Base-by-base conservation (phyloP, 92 coral and sea anemone species). In the Desmophyllum pertusum region DNA sequence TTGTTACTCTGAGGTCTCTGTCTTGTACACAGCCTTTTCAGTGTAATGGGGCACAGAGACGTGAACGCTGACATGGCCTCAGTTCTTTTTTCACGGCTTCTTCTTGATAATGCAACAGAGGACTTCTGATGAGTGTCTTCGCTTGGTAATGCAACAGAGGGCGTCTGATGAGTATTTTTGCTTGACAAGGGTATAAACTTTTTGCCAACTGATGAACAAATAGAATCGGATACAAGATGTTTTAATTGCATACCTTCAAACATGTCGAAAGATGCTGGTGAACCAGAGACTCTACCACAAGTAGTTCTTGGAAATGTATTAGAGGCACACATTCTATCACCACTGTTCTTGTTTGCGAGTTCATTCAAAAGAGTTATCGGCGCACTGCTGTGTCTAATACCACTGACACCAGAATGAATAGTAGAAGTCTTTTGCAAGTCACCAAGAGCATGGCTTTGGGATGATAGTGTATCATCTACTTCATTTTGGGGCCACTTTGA, bases 11-110 rank as follows among this genome's bases (percentile, higher is more conserved):
- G 78, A 17, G 57, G 41, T 77, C 88, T 88, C 64, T 88, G 90
- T 75, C 87, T 79, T 41, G 87, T 61, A 33, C 42, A 74, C 19
- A 31, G 53, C 6, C 79, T 38, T 45, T 85, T 83, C 13, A 93
- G 67, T 0, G 88, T 90, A 23, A 93, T 93, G 21, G 97, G 97
- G 59, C 87, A 78, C 14, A 91, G 92, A 40, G 97, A 88, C 13
- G 89, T 88, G 70, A 93, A 93, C 27, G 84, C 46, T 13, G 75
- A 14, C 79, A 63, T 14, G 2, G 30, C 21, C 14, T 30, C 37
- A 10, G 76, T 43, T 75, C 53, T 75, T 52, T 30, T 50, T 57
- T 52, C 76, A 63, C 33, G n/a, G n/a, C n/a, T 4, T 0, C 15
- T 27, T 63, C 30, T 63, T 63, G 33, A 18, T 8, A 25, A 63